A percentile compares a stretch with the other conserved stretches of the same genome.
These are phyloP conservation scores for Leptinotarsa undecemlineata DNA, from an alignment of 1,140 invertebrate species.

Conservation along the genomic window DNA sequence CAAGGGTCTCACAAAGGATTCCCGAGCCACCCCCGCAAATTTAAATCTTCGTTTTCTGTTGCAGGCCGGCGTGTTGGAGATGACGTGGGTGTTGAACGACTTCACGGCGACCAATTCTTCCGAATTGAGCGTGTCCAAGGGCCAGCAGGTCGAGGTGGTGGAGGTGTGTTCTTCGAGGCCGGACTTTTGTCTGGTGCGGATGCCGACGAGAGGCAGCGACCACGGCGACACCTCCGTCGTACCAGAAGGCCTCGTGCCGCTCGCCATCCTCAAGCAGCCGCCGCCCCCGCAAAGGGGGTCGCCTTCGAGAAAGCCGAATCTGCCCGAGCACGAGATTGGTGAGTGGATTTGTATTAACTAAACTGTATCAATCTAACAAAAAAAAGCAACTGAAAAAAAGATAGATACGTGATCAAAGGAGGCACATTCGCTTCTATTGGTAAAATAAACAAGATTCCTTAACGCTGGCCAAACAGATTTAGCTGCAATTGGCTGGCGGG, in stretches of 20 bases:
- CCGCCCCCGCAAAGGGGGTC: constrained; percentile 63
- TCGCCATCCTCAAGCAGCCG: constrained; percentile 80
- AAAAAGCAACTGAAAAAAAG: too few relatives aligned
- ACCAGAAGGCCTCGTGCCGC: constrained; percentile 81
- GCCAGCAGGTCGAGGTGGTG: constrained; percentile 90
- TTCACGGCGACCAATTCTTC: constrained; percentile 72
- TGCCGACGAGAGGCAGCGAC: constrained; percentile 61
- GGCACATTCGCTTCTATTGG: too few relatives aligned
- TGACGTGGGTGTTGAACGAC: constrained; percentile 86
- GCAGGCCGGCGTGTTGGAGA: constrained; percentile 72
- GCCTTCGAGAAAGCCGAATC: constrained; percentile 59
- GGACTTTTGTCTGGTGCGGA: constrained; percentile 69
- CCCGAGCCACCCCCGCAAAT: neutral
- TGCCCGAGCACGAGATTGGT: constrained; percentile 55
- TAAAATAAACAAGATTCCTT: too few relatives aligned
- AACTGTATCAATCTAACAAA: too few relatives aligned
- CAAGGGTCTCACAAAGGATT: too few relatives aligned
- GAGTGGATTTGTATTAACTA: constrained; percentile 38
- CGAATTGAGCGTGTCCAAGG: constrained; percentile 79
- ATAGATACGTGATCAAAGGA: too few relatives aligned
- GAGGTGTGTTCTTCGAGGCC: constrained; percentile 65
- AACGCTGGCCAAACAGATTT: too few relatives aligned
- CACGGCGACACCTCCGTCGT: constrained; percentile 64
- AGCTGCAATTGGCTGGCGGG: too few relatives aligned
- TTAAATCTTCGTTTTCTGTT: constrained; percentile 40